These are phyloP conservation scores for Chelonoidis abingdonii DNA, from an alignment of 2,113 vertebrate species.

Conservation along the genomic window DNA sequence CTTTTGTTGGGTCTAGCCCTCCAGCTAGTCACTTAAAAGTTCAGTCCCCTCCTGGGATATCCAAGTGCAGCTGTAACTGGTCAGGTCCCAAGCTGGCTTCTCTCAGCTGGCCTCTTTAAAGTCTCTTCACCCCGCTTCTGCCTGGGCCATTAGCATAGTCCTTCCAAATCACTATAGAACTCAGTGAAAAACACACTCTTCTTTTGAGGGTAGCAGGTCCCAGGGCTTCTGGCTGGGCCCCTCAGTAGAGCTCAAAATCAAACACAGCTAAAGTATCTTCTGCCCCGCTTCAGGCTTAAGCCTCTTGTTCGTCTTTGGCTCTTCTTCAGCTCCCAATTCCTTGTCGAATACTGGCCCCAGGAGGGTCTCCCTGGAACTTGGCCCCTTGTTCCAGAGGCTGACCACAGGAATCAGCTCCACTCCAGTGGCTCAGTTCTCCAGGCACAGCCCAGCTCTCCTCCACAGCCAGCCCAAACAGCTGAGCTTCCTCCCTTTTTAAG, in stretches of 20 bases:
- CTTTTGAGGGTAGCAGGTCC: not conserved
- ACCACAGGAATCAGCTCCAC: not conserved
- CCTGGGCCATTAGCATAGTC: not conserved
- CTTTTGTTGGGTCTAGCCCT: not conserved
- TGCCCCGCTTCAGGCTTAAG: not conserved
- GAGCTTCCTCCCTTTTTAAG: not conserved
- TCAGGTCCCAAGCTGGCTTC: not conserved
- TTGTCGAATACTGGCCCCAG: not conserved
- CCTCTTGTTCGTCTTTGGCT: not conserved
- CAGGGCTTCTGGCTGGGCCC: not conserved
- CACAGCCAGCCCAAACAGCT: not conserved
- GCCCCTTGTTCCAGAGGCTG: not conserved
- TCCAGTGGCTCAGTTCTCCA: not conserved
- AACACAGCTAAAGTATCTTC: not conserved
- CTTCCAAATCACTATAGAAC: not conserved
- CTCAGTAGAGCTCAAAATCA: not conserved
- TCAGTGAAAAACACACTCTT: not conserved
- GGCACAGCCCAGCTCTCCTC: not conserved
- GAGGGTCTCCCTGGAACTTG: not conserved
- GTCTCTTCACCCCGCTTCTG: not conserved
- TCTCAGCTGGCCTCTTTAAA: not conserved
- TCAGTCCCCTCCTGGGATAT: not conserved
- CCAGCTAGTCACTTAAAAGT: not conserved
- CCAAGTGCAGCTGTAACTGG: not conserved
- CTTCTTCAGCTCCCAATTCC: not conserved